Base-by-base conservation (phyloP, 2,113 vertebrate species). In the Marmota monax region DNA sequence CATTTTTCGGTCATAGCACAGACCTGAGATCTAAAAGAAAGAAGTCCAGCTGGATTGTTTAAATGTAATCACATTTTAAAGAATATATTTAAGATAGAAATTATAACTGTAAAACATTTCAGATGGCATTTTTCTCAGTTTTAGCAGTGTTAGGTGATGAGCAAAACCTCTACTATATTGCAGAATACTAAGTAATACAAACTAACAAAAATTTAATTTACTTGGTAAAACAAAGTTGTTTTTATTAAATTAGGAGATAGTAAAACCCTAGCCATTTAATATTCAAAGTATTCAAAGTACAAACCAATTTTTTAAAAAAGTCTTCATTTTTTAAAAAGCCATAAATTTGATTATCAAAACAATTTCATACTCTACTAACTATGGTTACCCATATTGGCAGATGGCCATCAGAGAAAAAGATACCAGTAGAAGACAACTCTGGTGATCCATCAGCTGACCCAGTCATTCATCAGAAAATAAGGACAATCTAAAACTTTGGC, bases 1-100 rank as follows among this genome's bases (percentile, higher is more conserved):
- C 72, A 99, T 70, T 80, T 98, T 98, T 94, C 97, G 98, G 95
- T 98, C 98, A 98, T 99, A 99, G 95, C 99, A 99, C 80, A 98
- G 90, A 3, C 99, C 99, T 16, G 99, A 99, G 73, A 99, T 98
- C 99, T 99, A 97, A 84, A 98, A 98, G 74, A 74, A 91, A 98
- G 90, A 94, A 23, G 89, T 27, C 89, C 9, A 88, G 18, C 4
- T 0, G 80, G 93, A 93, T 7, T 23, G 51, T 17, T 84, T 11
- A 90, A 32, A 45, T 20, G 16, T 37, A 65, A 32, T n/a, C 10
- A 10, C 11, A 34, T 29, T 13, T 90, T 29, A 61, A 76, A 88
- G 51, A 48, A 86, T 2, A 29, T 4, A 84, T 6, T 32, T 76
- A 78, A 85, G 63, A 67, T 0, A 90, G 92, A 92, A 88, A 74